Conservation (phyloP, 2,113 vertebrate species). For the Indri indri region DNA sequence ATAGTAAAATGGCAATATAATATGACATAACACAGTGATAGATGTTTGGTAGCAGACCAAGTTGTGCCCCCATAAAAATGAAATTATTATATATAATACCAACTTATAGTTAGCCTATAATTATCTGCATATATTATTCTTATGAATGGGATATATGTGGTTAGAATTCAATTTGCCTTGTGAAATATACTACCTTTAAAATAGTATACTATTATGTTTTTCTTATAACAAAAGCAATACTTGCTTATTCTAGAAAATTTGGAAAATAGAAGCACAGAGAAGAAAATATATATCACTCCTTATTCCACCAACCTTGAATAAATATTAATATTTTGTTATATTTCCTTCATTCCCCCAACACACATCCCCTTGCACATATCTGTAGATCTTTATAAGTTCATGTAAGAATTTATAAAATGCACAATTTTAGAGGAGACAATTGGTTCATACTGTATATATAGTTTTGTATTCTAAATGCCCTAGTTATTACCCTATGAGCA, state of each 20-base stretch:
- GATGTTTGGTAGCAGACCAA: neutral
- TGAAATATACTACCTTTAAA: constrained; percentile 33
- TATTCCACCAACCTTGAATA: neutral
- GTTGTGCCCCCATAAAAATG: neutral
- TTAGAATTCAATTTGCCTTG: constrained; percentile 22
- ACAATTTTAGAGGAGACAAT: neutral
- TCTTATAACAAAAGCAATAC: neutral
- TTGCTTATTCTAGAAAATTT: constrained; percentile 28
- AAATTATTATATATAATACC: neutral
- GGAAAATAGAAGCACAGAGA: neutral
- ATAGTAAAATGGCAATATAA: neutral
- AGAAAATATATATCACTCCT: neutral
- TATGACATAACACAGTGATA: neutral
- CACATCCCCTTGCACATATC: neutral
- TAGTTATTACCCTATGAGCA: neutral
- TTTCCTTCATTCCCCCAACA: neutral
- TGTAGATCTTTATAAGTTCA: neutral
- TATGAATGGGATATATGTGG: neutral
- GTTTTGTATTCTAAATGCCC: neutral
- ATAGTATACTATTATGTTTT: neutral
- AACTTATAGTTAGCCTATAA: neutral
- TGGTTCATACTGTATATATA: neutral
- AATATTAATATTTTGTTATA: constrained; percentile 26
- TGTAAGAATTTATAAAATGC: neutral
- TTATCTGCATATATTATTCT: neutral